These are phyloP conservation scores for Gibbula magus DNA, from an alignment of 2,888 invertebrate species.

Conservation along the genomic window DNA sequence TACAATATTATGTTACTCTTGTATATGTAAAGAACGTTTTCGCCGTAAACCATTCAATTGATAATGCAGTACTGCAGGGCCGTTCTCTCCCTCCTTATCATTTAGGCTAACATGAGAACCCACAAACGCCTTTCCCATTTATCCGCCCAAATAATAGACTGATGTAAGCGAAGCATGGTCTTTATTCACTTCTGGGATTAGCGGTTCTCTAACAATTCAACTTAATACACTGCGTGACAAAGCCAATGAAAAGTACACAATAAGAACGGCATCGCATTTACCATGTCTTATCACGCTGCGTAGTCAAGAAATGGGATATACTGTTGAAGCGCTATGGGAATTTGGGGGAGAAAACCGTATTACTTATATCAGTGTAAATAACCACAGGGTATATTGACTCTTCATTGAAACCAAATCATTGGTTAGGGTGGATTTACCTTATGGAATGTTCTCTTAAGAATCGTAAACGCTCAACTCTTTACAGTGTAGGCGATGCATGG, in stretches of 20 bases:
- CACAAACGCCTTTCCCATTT: background rate
- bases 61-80: background rate
- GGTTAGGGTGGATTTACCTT: background rate
- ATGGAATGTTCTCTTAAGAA: too few species aligned
- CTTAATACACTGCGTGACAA: background rate
- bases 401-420: background rate
- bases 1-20: background rate
- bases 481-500: background rate
- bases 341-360: background rate
- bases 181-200: background rate
- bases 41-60: background rate
- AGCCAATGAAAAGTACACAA: background rate
- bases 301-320: background rate
- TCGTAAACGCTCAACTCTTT: too few species aligned
- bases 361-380: constrained; percentile 15
- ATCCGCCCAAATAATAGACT: background rate
- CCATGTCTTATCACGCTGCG: background rate
- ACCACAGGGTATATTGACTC: constrained; percentile 3
- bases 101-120: constrained; percentile 2
- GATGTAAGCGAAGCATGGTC: background rate
- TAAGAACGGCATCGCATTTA: background rate
- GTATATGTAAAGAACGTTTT: background rate
- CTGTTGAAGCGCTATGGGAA: background rate
- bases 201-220: background rate
- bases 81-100: background rate